Percentiles rank a stretch among this genome's conserved stretches.
phyloP scores from a whole-genome alignment of 2,888 invertebrate species.

The Parnassius mnemosyne region DNA sequence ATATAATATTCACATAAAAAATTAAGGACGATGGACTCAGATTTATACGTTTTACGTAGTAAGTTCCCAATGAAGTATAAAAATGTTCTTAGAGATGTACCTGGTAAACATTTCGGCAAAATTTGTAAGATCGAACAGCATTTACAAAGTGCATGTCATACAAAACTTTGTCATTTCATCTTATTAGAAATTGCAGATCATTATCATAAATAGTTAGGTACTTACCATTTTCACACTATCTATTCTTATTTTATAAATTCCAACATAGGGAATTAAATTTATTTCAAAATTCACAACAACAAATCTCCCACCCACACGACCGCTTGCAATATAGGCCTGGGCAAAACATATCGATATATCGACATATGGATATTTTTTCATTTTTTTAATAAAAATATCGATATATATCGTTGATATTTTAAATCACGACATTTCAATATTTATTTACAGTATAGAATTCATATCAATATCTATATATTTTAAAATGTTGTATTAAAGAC shows the following conservation, averaged over 20 bases:
- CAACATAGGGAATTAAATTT: slow-evolving; percentile 44
- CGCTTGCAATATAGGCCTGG: slow-evolving; percentile 45
- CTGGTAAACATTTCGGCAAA: slow-evolving; percentile 5
- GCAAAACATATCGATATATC: too few species aligned
- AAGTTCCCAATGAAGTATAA: too few species aligned
- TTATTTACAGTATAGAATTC: too few species aligned
- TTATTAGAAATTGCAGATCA: not conserved
- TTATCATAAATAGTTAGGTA: slow-evolving; percentile 2
- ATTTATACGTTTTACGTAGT: too few species aligned
- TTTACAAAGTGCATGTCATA: too few species aligned
- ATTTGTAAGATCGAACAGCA: slow-evolving; percentile 6
- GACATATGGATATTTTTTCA: too few species aligned
- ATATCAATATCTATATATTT: too few species aligned
- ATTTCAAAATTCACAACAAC: slow-evolving; percentile 65
- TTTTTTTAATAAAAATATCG: too few species aligned
- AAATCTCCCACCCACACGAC: slow-evolving; percentile 61
- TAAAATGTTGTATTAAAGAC: too few species aligned
- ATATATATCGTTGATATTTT: too few species aligned
- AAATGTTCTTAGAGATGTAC: not conserved
- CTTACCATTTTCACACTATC: slow-evolving; percentile 57
- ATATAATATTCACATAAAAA: not conserved
- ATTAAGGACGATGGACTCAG: too few species aligned
- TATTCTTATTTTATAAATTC: slow-evolving; percentile 46
- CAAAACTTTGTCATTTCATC: not conserved
- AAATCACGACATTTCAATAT: too few species aligned